Evolutionary conservation across 2,113 vertebrate species (phyloP), one percentile per base, ranked within the genome.

Genomic region (Neoarius graeffei): DNA sequence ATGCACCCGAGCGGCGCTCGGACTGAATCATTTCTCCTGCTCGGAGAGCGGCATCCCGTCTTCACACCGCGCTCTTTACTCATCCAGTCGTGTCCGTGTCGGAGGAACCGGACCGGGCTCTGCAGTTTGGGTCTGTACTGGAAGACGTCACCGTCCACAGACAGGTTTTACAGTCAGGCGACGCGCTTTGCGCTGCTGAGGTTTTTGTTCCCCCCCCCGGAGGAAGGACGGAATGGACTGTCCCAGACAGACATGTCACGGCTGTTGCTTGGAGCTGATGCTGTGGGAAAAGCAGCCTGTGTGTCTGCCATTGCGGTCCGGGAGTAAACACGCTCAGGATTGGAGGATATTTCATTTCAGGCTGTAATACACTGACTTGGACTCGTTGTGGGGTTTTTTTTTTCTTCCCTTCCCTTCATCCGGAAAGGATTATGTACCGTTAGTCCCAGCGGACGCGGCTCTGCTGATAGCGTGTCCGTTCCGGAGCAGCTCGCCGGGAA

Each of bases 191-290:
- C 11, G 14, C 59, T 59, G 23, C 60, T 71, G 27, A 23, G 66
- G 59, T 64, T 67, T 35, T 6, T 35, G 7, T 6, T 69, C 13
- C 81, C 88, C 92, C 94, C 93, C 91, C 91, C 86, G 92, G 89
- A 94, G 88, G 83, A 91, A 84, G 7, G 52, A n/a, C 13, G 87
- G 91, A 94, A 94, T 96, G 95, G 95, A 95, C 94, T 93, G 87
- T 93, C 94, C 95, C 95, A 91, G 93, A 91, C 94, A 91, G 94
- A 94, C 93, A 95, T 93, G 95, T 95, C 95, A 92, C 92, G 93
- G 93, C 27, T 91, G 94, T 91, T 88, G 93, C 89, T 91, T 89
- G 92, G 94, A 89, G 89, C 91, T 92, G 94, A 90, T 91, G 93
- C 88, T 90, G 86, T 54, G 92, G 90, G 92, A 89, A 88, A 89